Evolutionary conservation across 2,888 invertebrate species (phyloP), one percentile per base, ranked within the genome.

Genomic region (Drosophila prostipennis): DNA sequence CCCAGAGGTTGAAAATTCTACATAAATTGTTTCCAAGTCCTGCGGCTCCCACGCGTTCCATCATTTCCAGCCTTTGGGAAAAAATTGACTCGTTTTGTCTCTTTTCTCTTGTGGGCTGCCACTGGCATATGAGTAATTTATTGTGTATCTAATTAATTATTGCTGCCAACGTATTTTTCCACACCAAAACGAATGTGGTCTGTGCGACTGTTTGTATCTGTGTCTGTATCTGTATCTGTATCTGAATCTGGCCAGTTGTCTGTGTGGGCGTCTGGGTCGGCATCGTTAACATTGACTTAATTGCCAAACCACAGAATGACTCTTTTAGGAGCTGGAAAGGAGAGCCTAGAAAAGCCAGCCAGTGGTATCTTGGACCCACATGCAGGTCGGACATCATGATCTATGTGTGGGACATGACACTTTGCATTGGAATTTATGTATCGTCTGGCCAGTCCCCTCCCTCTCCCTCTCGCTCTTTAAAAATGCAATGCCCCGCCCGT

Each of bases 91-190:
- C 56, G 69, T 39, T 55, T 55, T 51, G 29, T 65, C n/a, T 60
- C 29, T 48, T 16, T 56, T 51, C 36, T 34, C 42, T 42, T 71
- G 58, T 51, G 59, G 71, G 53, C 40, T 82, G 80, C 48, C 76
- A 43, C 51, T 82, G 82, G 83, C 84, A 55, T 74, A 57, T 80
- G 76, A 80, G 83, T 86, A 80, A 83, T 83, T 88, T 83, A 83
- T 88, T 74, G 72, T 72, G 71, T 78, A 72, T 85, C 72, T 87
- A 83, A 83, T 83, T 83, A 83, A 85, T 87, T 87, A 87, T 72
- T 78, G 80, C 83, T 78, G 78, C 71, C 82, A 74, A 39, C 48
- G 85, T 74, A 77, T 77, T 71, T 81, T 79, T 82, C 51, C 52
- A 39, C 67, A 52, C 55, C 65, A 29, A 51, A 49, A 32, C 29